Evolutionary conservation across 2,888 invertebrate genomes (phyloP), one percentile per base, ranked within the genome.

Genomic region (Drosophila buzzatii): DNA sequence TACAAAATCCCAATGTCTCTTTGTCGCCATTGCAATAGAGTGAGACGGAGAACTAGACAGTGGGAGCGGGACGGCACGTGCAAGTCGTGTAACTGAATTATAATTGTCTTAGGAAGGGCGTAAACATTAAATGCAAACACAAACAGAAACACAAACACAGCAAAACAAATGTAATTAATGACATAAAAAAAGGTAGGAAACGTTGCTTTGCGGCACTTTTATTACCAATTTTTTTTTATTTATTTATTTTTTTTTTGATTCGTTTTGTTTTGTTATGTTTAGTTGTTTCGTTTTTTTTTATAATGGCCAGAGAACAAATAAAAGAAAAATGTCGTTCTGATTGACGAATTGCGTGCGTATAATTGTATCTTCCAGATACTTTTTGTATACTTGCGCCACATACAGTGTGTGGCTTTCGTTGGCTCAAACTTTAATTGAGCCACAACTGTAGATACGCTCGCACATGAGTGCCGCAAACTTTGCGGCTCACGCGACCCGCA

Each of bases 271-370:
- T 52, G 52, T 23, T 53, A 0, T 73, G 69, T 47, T 63, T 27
- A 27, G 27, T 27, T 27, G 27, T 27, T 27, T 27, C 27, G 5
- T 27, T 37, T 51, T 44, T 55, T 44, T 66, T 71, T 84, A 76
- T 90, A 86, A 89, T 81, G 90, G 74, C 82, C 76, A 67, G 64
- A 79, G 80, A 85, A 89, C 88, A 85, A 89, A 90, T 89, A 88
- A 88, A 90, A 83, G 85, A 90, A 91, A 90, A 91, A 90, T 92
- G 91, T 91, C 88, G 89, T 89, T 91, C 90, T 93, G 91, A 92
- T 92, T 92, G 92, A 92, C 91, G 90, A 87, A 91, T 93, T 90
- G 92, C 92, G 92, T 92, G 92, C 91, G 87, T 90, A 90, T 92
- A 92, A 92, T 92, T 92, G 91, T 89, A 83, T 91, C 90, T 90